Evolutionary conservation across 2,113 vertebrate species (phyloP).

Genomic region (Anhinga rufa): DNA sequence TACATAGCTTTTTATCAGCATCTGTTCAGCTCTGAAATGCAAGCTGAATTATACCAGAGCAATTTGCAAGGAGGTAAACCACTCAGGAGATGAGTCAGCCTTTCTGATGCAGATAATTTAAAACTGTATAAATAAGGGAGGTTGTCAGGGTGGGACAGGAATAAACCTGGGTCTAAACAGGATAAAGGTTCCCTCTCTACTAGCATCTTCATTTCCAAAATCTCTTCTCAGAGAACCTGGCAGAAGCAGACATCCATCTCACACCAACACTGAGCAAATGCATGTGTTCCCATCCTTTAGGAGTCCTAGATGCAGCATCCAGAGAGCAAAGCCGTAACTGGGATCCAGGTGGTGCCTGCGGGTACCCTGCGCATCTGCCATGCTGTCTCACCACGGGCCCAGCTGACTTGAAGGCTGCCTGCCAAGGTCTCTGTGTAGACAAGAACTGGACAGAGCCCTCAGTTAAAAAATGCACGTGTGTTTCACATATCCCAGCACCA

Average conservation of each 20-base stretch:
- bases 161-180: neutral
- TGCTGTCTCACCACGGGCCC: rapidly evolving
- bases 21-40: neutral
- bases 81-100: neutral
- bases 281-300: neutral
- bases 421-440: neutral
- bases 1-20: neutral
- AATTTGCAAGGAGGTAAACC: neutral
- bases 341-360: neutral
- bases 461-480: neutral
- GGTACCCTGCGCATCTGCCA: neutral
- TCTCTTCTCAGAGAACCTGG: neutral
- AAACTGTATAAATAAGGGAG: neutral
- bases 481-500: neutral
- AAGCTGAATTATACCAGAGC: neutral
- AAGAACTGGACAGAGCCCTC: neutral
- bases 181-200: neutral
- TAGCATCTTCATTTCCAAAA: neutral
- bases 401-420: neutral
- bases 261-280: neutral
- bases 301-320: neutral
- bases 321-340: neutral
- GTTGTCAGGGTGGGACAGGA: neutral
- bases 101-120: neutral
- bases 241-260: neutral